Conservation (phyloP, 2,888 invertebrate genomes). For the Gari tellinella region DNA sequence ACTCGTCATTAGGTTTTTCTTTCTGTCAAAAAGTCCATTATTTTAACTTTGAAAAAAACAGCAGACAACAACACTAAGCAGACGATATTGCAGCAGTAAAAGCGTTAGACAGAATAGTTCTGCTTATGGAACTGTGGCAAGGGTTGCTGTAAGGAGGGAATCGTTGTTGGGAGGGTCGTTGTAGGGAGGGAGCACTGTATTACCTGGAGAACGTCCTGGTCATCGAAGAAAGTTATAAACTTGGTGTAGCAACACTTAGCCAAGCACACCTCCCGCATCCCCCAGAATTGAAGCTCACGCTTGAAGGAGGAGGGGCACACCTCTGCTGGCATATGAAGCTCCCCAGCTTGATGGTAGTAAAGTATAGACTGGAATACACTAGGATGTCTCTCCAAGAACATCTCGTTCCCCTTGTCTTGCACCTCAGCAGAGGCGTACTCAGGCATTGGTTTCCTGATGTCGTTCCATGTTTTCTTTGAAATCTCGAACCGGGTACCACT, state of each 20-base stretch:
- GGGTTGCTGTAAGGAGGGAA: too few relatives aligned
- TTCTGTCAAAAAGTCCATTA: too few relatives aligned
- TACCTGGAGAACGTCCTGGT: constrained; percentile 47
- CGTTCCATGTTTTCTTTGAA: constrained; percentile 23
- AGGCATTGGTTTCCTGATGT: constrained; percentile 15
- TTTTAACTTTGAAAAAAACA: too few relatives aligned
- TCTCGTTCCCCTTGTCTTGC: constrained; percentile 5
- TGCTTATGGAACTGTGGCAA: too few relatives aligned
- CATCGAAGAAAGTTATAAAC: constrained; percentile 54
- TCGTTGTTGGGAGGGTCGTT: too few relatives aligned
- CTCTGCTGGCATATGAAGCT: constrained; percentile 40
- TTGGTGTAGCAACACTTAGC: constrained; percentile 62
- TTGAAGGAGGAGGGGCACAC: constrained; percentile 48
- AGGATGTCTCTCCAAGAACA: constrained; percentile 33
- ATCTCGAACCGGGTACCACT: constrained; percentile 43
- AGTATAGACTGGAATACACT: constrained; percentile 38
- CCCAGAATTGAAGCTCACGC: constrained; percentile 63
- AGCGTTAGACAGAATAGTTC: too few relatives aligned
- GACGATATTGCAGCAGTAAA: too few relatives aligned
- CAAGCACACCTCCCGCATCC: constrained; percentile 36
- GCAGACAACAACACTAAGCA: too few relatives aligned
- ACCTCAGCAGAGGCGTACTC: neutral
- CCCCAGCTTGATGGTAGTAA: constrained; percentile 39
- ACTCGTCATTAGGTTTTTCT: too few relatives aligned
- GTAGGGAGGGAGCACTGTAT: too few relatives aligned